Evolutionary conservation across 2,888 invertebrate genomes (phyloP).

Genomic region (Dicyrtomina minuta): DNA sequence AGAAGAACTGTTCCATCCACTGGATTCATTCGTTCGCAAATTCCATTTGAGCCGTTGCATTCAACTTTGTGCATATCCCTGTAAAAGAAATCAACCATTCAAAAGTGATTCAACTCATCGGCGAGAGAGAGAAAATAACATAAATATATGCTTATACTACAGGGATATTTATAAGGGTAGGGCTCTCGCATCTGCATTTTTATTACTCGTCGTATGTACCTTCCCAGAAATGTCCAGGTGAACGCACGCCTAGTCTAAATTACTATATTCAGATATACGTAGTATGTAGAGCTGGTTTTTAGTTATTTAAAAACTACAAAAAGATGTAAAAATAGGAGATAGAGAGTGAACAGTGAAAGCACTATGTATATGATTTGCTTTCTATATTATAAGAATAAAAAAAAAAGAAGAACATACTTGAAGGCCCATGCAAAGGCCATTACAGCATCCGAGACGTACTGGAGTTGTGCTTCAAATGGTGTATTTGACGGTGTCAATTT

Average conservation of each 20-base stretch:
- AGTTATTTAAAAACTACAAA: too few species aligned
- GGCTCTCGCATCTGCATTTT: not conserved
- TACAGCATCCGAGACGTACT: slow-evolving; percentile 94
- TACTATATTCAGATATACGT: slow-evolving; percentile 30
- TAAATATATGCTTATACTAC: not conserved
- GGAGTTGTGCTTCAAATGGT: slow-evolving; percentile 87
- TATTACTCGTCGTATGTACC: too few species aligned
- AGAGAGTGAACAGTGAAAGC: too few species aligned
- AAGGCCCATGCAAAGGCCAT: slow-evolving; percentile 90
- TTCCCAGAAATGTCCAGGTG: too few species aligned
- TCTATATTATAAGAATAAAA: too few species aligned
- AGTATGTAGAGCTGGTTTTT: too few species aligned
- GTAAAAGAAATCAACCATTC: slow-evolving; percentile 45
- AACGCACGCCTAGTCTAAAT: too few species aligned
- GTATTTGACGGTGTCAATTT: slow-evolving; percentile 73
- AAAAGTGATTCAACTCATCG: not conserved
- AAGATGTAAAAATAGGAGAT: too few species aligned
- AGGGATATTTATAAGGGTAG: not conserved
- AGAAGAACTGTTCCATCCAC: slow-evolving; percentile 83
- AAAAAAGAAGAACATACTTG: slow-evolving; percentile 55
- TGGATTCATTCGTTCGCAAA: slow-evolving; percentile 87
- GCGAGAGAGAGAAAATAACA: slow-evolving; percentile 4
- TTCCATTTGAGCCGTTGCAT: slow-evolving; percentile 72
- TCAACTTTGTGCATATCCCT: slow-evolving; percentile 84
- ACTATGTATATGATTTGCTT: too few species aligned